Conservation (phyloP, 2,113 vertebrate species). For the Phaetusa simplex region DNA sequence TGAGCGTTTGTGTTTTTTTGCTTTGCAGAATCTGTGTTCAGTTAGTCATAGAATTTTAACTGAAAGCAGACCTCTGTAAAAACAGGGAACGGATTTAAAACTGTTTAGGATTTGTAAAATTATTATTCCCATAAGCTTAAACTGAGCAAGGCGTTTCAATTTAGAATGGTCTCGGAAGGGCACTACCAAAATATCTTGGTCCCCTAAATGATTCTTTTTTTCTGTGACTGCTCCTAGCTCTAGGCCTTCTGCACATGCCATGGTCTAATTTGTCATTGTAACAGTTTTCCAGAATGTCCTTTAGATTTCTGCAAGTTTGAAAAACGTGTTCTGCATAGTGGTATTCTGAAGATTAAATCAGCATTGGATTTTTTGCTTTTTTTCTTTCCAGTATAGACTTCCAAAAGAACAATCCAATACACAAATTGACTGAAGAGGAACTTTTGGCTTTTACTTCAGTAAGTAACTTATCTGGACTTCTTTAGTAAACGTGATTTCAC, state of each 20-base stretch:
- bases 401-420: slow-evolving; percentile 93
- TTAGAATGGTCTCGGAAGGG: neutral
- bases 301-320: neutral
- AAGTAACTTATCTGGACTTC: slow-evolving; percentile 64
- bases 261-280: neutral
- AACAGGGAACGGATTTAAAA: neutral
- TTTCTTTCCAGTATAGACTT: slow-evolving; percentile 84
- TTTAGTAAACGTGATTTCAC: neutral
- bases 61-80: neutral
- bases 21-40: neutral
- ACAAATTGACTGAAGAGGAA: slow-evolving; percentile 93
- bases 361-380: neutral
- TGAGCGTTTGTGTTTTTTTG: neutral
- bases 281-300: neutral
- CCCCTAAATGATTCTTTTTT: neutral
- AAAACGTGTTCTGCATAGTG: neutral
- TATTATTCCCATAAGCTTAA: neutral
- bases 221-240: neutral
- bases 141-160: neutral
- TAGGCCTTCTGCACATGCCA: neutral
- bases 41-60: neutral
- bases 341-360: neutral
- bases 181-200: neutral
- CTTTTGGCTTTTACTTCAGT: slow-evolving; percentile 92
- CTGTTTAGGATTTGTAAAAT: neutral